Base-by-base conservation (phyloP, 2,888 invertebrate species). In the Chromoteleia sp. region DNA sequence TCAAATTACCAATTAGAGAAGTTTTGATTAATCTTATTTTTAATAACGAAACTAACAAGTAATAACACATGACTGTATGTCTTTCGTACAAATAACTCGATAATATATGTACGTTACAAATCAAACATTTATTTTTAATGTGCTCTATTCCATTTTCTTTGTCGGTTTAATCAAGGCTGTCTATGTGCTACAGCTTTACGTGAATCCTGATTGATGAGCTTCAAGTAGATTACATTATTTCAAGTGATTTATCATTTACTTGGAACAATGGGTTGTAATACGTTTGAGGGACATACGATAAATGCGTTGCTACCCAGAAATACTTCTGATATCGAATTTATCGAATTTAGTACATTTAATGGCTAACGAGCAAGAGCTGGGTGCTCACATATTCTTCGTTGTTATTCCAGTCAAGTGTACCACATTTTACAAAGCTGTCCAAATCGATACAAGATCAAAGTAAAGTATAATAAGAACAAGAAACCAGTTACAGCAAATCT, bases 241-340 rank as follows among this genome's bases (percentile, higher is more conserved):
- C 74, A 48, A 63, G 63, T 74, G 74, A 74, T 74, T 74, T 74
- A 74, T 74, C 63, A 74, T 74, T 74, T 74, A 36, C 63, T 74
- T 65, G 36, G 29, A 74, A 56, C 63, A 61, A 43, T 54, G 54
- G 30, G 6, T 43, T 63, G 56, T 56, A 65, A 74, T 65, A 74
- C 36, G 33, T 61, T 54, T 65, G 45, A 45, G 19, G 41, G 56
- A 74, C 48, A 48, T 29, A 52, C 61, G 59, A 74, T 74, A 29
- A 58, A 50, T 33, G 58, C 41, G 7, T n/a, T n/a, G 12, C 21
- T 21, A n/a, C 8, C 56, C 33, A 45, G 43, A 56, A 68, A 43
- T 54, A 56, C 70, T 70, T 70, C 36, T 70, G 70, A 58, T 70
- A 36, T 12, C 33, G n/a, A 50, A 58, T 48, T 70, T 30, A 56